Conservation (phyloP, 2,888 invertebrate species). For the Mylabris sibirica region DNA sequence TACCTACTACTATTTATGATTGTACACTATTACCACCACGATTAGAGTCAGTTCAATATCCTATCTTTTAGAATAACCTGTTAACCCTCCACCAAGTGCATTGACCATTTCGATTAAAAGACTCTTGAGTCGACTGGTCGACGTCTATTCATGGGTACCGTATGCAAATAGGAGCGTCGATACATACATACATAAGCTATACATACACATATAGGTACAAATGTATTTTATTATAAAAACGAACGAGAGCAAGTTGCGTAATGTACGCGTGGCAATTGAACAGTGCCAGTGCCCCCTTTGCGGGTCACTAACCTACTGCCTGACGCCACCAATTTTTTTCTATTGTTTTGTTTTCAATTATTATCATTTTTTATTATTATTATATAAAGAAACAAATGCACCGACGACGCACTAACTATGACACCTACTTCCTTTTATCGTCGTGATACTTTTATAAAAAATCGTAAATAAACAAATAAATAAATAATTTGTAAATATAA, state of each 20-base stretch:
- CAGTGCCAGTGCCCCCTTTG: slow-evolving; percentile 58
- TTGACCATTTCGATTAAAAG: slow-evolving; percentile 21
- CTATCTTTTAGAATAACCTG: slow-evolving; percentile 6
- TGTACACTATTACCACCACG: neutral
- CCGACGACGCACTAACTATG: slow-evolving; percentile 1
- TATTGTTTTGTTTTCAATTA: slow-evolving; percentile 25
- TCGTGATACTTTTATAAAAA: neutral
- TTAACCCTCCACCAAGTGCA: slow-evolving; percentile 26
- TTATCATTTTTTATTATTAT: slow-evolving; percentile 7
- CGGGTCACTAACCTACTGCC: slow-evolving; percentile 55
- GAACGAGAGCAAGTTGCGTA: slow-evolving; percentile 34
- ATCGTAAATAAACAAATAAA: neutral
- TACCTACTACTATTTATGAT: neutral
- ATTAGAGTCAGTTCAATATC: neutral
- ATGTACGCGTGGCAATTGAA: slow-evolving; percentile 37
- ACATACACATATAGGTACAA: slow-evolving; percentile 9
- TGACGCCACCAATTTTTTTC: slow-evolving; percentile 16
- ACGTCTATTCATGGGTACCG: slow-evolving; percentile 8
- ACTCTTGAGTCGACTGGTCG: neutral
- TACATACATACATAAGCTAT: neutral
- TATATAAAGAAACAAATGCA: neutral
- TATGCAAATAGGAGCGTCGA: slow-evolving; percentile 8
- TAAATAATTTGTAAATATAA: neutral
- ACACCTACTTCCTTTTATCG: slow-evolving; percentile 18
- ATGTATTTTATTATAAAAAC: slow-evolving; percentile 13